Evolutionary conservation across 2,888 invertebrate species (phyloP), one percentile per base, ranked within the genome.

Genomic region (Drosophila borborema): DNA sequence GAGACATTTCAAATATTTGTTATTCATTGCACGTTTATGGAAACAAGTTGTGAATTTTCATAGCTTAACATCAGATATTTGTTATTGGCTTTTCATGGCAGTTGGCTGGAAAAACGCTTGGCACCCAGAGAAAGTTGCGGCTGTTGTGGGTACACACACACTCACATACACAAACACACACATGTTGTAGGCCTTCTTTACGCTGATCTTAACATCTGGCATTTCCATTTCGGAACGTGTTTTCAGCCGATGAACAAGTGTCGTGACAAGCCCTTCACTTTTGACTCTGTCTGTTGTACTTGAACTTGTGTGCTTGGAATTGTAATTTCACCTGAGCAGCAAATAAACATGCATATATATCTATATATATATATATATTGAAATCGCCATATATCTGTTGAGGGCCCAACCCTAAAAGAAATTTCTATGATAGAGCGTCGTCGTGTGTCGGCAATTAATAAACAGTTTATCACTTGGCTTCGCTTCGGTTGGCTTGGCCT

Each of bases 251-350:
- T 69, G 59, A 54, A 72, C 76, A 72, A 68, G 61, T 77, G 64
- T 79, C 77, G 75, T 79, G 70, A 67, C 89, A 77, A 85, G 83
- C 85, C 85, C 85, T 85, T 85, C 88, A 79, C 83, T 77, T 87
- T 82, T 46, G 62, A 36, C 51, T 34, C 55, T 31, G 63, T 51
- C 48, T 68, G 48, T 67, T 68, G 48, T 67, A 72, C 75, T 74
- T 74, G 78, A 72, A 70, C 74, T 69, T 65, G 46, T 71, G 81
- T 82, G 83, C 70, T 68, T 70, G 51, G 88, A 75, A 88, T 88
- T 61, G 66, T 77, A 88, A 85, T 79, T 86, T 88, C 86, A 65
- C 74, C 64, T 69, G 77, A 16, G 60, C 45, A 49, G 48, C 56
- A 56, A 40, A 48, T 59, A n/a, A 59, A 49, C 51, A 31, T n/a